These are phyloP conservation scores for Hyles lineata DNA, from an alignment of 2,888 invertebrate genomes.

Conservation along the genomic window DNA sequence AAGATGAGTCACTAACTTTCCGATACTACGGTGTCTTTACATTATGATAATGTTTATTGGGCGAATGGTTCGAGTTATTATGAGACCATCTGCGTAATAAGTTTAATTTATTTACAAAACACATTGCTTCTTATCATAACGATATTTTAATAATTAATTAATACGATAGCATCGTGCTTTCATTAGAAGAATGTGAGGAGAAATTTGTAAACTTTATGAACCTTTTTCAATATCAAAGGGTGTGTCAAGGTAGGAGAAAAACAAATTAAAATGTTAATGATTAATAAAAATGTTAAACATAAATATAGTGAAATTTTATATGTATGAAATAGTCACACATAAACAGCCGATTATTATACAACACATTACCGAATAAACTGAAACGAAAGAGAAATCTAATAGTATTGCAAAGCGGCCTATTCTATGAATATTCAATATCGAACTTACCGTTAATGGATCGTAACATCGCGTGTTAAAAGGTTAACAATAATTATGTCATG, in stretches of 20 bases:
- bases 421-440: slow-evolving; percentile 10
- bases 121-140: background rate
- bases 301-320: slow-evolving; percentile 11
- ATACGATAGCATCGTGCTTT: too few species aligned
- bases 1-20: slow-evolving; percentile 10
- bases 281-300: background rate
- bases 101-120: background rate
- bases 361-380: background rate
- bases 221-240: background rate
- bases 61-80: background rate
- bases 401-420: background rate
- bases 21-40: background rate
- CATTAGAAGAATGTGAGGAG: background rate
- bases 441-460: slow-evolving; percentile 8
- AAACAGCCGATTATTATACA: background rate
- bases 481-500: slow-evolving; percentile 41
- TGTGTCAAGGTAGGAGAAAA: background rate
- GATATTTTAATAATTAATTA: too few species aligned
- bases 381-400: slow-evolving; percentile 11
- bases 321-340: background rate
- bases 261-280: background rate
- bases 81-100: background rate
- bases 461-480: slow-evolving; percentile 6
- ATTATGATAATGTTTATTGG: background rate
- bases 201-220: background rate